Percentiles rank a stretch among this genome's conserved stretches.
Conservation (phyloP, 92 coral and sea anemone genomes). For the Palythoa grandis region DNA sequence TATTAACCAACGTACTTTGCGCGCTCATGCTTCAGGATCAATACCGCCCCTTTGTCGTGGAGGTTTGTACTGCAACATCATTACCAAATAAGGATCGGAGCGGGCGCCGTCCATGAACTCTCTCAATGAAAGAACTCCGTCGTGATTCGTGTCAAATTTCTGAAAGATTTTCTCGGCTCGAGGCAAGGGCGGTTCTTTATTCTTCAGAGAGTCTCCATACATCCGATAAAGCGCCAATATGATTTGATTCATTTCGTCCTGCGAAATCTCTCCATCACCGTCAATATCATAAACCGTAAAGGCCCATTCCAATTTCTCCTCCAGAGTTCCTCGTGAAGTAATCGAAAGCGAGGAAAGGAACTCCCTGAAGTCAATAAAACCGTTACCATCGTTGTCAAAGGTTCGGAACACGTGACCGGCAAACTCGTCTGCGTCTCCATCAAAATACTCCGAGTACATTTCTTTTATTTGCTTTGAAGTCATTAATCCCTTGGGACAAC, state of each 20-base stretch:
- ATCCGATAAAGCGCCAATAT: slow-evolving; percentile 80
- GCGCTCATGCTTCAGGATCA: slow-evolving; percentile 1
- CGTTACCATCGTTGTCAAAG: slow-evolving; percentile 87
- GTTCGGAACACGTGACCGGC: slow-evolving; percentile 93
- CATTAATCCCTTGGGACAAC: slow-evolving; percentile 85
- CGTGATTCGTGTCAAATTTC: slow-evolving; percentile 79
- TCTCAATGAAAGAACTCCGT: slow-evolving; percentile 81
- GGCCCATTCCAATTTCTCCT: slow-evolving; percentile 98
- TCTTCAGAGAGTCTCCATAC: slow-evolving; percentile 60
- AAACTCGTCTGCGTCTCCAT: slow-evolving; percentile 90
- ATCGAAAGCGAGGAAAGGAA: slow-evolving; percentile 88
- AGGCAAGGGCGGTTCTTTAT: slow-evolving; percentile 71
- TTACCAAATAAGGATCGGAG: slow-evolving; percentile 87
- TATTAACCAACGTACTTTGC: neutral
- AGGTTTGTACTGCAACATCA: slow-evolving; percentile 87
- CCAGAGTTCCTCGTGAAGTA: slow-evolving; percentile 91
- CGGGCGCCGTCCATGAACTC: slow-evolving; percentile 89
- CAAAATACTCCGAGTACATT: slow-evolving; percentile 91
- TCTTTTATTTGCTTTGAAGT: slow-evolving; percentile 75
- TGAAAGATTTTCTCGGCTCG: slow-evolving; percentile 86
- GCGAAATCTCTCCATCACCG: slow-evolving; percentile 86
- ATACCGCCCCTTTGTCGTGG: slow-evolving; percentile 24
- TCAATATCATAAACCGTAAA: slow-evolving; percentile 91
- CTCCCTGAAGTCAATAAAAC: slow-evolving; percentile 90
- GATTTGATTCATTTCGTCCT: slow-evolving; percentile 85